A percentile compares a stretch with the other conserved stretches of the same genome.
phyloP scores from a whole-genome alignment of 2,113 vertebrate species.

The Phalacrocorax brasilianus region DNA sequence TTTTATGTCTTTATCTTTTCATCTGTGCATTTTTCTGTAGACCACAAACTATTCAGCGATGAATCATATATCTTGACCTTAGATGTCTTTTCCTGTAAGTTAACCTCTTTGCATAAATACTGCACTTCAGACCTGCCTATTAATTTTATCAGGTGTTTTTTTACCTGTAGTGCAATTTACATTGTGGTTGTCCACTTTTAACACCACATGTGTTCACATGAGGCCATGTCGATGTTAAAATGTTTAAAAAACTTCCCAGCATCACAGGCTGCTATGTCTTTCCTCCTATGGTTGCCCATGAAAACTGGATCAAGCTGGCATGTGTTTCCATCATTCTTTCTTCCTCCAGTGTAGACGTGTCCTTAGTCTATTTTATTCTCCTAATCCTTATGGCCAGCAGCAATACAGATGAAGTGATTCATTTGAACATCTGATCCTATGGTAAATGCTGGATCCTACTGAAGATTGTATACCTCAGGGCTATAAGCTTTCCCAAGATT shows the following conservation, averaged over 20 bases:
- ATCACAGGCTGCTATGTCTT: not conserved
- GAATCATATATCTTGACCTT: not conserved
- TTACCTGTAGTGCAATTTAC: not conserved
- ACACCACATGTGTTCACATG: not conserved
- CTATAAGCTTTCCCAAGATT: not conserved
- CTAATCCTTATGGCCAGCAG: not conserved
- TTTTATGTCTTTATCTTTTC: conserved; percentile 5
- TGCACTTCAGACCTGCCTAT: not conserved
- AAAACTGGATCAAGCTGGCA: not conserved
- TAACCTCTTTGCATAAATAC: not conserved
- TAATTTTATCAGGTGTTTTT: not conserved
- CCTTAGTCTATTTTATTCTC: not conserved
- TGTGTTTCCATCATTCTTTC: not conserved
- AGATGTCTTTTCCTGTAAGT: not conserved
- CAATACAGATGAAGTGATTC: not conserved
- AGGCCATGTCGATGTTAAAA: not conserved
- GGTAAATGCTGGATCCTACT: not conserved
- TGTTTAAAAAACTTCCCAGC: not conserved
- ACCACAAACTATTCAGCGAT: not conserved
- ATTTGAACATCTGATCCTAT: not conserved
- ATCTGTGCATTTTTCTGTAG: not conserved
- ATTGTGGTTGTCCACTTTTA: not conserved
- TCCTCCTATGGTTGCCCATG: not conserved
- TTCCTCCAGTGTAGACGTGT: not conserved
- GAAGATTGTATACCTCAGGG: not conserved